Conservation (phyloP, 1,140 invertebrate species). For the Drosophila lini region DNA sequence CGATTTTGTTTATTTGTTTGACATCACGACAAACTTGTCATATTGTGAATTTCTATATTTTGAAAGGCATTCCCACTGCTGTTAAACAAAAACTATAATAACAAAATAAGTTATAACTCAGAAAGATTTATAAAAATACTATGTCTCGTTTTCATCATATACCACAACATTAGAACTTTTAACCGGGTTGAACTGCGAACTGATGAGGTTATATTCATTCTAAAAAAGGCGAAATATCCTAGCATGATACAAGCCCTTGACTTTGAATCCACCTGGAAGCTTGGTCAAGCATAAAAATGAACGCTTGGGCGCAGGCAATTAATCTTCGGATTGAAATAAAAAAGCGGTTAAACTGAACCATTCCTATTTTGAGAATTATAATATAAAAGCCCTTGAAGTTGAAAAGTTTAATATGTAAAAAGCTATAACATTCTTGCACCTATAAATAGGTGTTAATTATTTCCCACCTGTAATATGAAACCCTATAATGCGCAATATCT, state of each 20-base stretch:
- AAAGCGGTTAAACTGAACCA: neutral
- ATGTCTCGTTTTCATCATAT: no score
- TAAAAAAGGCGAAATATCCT: neutral
- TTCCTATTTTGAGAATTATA: neutral
- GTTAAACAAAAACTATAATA: neutral
- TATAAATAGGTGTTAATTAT: neutral
- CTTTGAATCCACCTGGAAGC: no score
- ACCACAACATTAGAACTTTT: no score
- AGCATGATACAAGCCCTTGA: neutral
- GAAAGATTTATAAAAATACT: no score
- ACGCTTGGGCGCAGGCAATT: neutral
- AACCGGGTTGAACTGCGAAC: no score
- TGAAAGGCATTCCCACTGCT: neutral
- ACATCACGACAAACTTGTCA: no score
- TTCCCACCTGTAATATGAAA: neutral
- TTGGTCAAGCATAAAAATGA: no score
- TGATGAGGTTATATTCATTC: neutral
- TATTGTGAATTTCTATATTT: no score
- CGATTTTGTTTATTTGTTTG: no score
- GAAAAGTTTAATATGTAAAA: no score
- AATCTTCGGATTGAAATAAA: neutral
- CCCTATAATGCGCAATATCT: slow-evolving; percentile 2
- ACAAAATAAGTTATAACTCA: no score
- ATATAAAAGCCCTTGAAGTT: neutral
- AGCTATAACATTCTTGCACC: neutral